Evolutionary conservation across 2,113 vertebrate species (phyloP).

Genomic region (Myotis brandtii): DNA sequence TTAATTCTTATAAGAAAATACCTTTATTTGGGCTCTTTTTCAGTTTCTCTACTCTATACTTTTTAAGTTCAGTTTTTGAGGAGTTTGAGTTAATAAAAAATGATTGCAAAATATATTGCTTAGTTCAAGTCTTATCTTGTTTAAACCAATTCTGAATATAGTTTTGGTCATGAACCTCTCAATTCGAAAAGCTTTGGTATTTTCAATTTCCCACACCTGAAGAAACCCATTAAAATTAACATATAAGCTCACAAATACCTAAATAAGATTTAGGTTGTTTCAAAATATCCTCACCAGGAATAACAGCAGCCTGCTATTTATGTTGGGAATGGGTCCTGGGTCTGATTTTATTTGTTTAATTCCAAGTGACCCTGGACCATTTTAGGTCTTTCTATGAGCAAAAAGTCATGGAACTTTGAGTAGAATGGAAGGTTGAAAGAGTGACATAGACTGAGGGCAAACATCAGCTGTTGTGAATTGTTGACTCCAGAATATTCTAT

Average conservation of each 20-base stretch:
- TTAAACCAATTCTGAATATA: slow-evolving; percentile 59
- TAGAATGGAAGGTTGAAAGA: background rate
- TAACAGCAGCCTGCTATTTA: background rate
- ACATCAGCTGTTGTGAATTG: background rate
- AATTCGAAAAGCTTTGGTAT: slow-evolving; percentile 72
- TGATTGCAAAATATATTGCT: slow-evolving; percentile 67
- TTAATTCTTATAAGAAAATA: slow-evolving; percentile 76
- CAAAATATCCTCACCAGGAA: background rate
- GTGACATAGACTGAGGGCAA: background rate
- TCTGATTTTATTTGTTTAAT: background rate
- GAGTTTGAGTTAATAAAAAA: slow-evolving; percentile 72
- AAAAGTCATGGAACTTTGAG: background rate
- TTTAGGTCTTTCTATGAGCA: background rate
- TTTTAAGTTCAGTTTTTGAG: slow-evolving; percentile 73
- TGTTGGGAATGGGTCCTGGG: background rate
- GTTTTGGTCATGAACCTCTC: slow-evolving; percentile 48
- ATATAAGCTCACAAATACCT: slow-evolving; percentile 64
- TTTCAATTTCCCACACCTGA: slow-evolving; percentile 53
- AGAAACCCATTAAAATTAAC: slow-evolving; percentile 43
- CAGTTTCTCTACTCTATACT: slow-evolving; percentile 63
- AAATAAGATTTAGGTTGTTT: slow-evolving; percentile 66
- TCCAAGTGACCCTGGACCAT: background rate
- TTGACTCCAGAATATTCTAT: background rate
- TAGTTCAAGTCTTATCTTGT: slow-evolving; percentile 67
- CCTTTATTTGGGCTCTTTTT: slow-evolving; percentile 56